A percentile compares a stretch with the other conserved stretches of the same genome.
Evolutionary conservation across 2,888 invertebrate species (phyloP).

Genomic region (Drosophila nr. medialis): DNA sequence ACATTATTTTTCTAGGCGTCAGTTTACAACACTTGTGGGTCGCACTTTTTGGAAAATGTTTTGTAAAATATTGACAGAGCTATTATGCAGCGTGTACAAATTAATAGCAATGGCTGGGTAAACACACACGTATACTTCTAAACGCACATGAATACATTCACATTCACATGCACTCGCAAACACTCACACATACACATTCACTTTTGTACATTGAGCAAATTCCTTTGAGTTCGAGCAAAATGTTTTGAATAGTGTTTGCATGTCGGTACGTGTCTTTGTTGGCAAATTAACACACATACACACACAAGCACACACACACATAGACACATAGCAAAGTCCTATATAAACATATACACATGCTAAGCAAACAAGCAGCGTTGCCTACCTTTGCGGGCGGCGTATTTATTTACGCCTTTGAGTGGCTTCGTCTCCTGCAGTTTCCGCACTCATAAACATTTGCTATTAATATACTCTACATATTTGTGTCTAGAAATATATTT

Average conservation of each 20-base stretch:
- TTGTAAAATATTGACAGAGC: constrained; percentile 73
- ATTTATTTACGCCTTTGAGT: constrained; percentile 73
- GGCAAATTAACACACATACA: constrained; percentile 71
- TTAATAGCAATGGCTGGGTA: constrained; percentile 71
- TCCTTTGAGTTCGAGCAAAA: constrained; percentile 60
- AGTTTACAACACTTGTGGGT: constrained; percentile 42
- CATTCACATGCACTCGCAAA: constrained; percentile 23
- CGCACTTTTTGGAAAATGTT: constrained; percentile 65
- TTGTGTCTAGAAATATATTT: not conserved
- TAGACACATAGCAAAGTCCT: constrained; percentile 45
- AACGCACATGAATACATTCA: constrained; percentile 24
- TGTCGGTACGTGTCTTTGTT: constrained; percentile 75
- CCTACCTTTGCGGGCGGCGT: constrained; percentile 67
- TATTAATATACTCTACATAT: not conserved
- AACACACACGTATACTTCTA: constrained; percentile 50
- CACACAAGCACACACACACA: constrained; percentile 12
- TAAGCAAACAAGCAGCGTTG: constrained; percentile 59
- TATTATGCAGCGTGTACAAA: constrained; percentile 72
- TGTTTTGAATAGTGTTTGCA: constrained; percentile 72
- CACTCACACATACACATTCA: constrained; percentile 3
- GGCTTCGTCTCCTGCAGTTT: constrained; percentile 17
- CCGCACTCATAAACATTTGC: not conserved
- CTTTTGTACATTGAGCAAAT: constrained; percentile 34
- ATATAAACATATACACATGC: constrained; percentile 66
- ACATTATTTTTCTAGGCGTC: constrained; percentile 27